A percentile compares a stretch with the other conserved stretches of the same genome.
phyloP scores from a whole-genome alignment of 2,888 invertebrate species.

The Orgyia antiqua region DNA sequence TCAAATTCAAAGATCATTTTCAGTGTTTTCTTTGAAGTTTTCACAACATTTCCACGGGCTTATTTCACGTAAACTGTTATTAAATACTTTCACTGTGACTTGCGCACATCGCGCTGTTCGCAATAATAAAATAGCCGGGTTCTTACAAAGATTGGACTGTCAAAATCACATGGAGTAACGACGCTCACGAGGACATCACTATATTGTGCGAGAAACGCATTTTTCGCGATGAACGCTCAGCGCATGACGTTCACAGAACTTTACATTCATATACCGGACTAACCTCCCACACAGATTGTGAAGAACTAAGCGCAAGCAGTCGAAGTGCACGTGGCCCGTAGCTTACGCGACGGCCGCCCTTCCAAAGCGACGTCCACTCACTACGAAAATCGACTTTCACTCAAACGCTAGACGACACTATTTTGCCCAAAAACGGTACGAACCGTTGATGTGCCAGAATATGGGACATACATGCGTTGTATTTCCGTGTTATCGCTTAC shows the following conservation, averaged over 20 bases:
- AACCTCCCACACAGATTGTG: constrained; percentile 76
- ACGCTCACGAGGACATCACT: constrained; percentile 51
- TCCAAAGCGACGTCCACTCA: constrained; percentile 56
- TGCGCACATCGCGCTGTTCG: constrained; percentile 38
- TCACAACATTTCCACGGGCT: constrained; percentile 43
- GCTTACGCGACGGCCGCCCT: constrained; percentile 75
- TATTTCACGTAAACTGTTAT: constrained; percentile 43
- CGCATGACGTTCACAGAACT: constrained; percentile 66
- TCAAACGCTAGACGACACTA: constrained; percentile 49
- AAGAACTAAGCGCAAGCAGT: constrained; percentile 76
- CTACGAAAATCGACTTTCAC: constrained; percentile 68
- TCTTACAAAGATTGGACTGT: constrained; percentile 50
- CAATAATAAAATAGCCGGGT: constrained; percentile 47
- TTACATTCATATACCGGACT: constrained; percentile 72
- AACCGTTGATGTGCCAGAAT: constrained; percentile 60
- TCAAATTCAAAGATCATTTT: constrained; percentile 39
- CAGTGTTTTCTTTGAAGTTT: constrained; percentile 31
- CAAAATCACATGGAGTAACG: constrained; percentile 66
- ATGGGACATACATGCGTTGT: constrained; percentile 68
- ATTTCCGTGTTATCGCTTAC: constrained; percentile 65
- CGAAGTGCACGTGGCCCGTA: constrained; percentile 72
- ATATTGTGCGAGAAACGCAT: constrained; percentile 46
- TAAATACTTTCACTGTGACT: constrained; percentile 50
- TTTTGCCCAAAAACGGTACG: constrained; percentile 49
- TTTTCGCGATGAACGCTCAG: constrained; percentile 56